Percentiles rank a stretch among this genome's conserved stretches.
Conservation (phyloP, 2,113 vertebrate species). For the Mastomys coucha region DNA sequence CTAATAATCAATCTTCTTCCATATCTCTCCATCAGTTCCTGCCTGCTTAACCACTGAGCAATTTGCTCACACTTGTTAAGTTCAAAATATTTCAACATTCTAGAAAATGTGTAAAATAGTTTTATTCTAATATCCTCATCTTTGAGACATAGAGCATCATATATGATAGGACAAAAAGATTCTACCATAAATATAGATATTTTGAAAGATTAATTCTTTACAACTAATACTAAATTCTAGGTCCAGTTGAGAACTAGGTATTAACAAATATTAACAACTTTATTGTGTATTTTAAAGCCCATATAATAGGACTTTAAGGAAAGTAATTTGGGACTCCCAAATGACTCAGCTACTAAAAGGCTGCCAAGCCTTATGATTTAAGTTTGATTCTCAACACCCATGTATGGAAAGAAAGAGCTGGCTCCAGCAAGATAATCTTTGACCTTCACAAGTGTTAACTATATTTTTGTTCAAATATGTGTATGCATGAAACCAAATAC, state of each 20-base stretch:
- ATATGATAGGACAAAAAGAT: background rate
- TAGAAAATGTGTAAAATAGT: background rate
- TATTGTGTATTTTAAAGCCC: background rate
- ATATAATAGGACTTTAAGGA: background rate
- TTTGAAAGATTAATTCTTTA: background rate
- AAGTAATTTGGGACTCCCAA: background rate
- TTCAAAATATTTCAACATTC: background rate
- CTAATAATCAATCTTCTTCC: too few species aligned
- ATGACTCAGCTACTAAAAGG: too few species aligned
- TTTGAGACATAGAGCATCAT: background rate
- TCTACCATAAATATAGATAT: background rate
- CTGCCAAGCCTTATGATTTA: too few species aligned
- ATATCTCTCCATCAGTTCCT: too few species aligned
- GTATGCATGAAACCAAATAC: too few species aligned
- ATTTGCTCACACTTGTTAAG: background rate
- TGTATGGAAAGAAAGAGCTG: too few species aligned
- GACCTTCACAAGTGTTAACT: too few species aligned
- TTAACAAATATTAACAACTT: background rate
- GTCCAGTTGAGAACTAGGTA: background rate
- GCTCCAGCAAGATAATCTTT: too few species aligned
- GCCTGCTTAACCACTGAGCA: background rate
- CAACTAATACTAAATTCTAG: background rate
- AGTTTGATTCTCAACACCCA: too few species aligned
- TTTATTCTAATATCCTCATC: background rate
- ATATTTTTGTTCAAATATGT: too few species aligned